phyloP scores from a whole-genome alignment of 2,113 vertebrate species.

The Ptilonorhynchus violaceus region DNA sequence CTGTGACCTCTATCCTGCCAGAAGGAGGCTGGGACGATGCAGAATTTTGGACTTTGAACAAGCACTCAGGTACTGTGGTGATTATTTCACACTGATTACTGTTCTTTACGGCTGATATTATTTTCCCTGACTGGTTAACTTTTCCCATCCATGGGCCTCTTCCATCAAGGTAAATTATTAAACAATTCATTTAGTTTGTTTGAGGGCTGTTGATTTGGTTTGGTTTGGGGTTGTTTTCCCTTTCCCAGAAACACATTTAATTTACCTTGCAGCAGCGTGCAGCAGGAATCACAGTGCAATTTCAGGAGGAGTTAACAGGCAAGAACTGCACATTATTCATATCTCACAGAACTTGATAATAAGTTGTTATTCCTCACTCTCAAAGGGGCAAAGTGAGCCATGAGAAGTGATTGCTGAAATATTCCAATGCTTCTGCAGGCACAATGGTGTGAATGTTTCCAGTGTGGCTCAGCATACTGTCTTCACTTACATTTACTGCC shows the following conservation, averaged over 20 bases:
- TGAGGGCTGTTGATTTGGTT: not conserved
- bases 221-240: not conserved
- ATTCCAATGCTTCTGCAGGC: not conserved
- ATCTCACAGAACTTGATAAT: constrained; percentile 14
- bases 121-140: not conserved
- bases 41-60: not conserved
- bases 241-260: not conserved
- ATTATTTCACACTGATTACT: not conserved
- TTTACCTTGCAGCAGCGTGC: not conserved
- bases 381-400: not conserved
- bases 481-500: not conserved
- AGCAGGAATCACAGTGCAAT: constrained; percentile 27
- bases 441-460: constrained; percentile 7
- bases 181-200: not conserved
- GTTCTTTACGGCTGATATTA: not conserved
- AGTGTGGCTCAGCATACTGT: not conserved
- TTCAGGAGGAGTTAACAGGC: constrained; percentile 21
- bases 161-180: constrained; percentile 10
- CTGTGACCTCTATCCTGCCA: not conserved
- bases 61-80: not conserved
- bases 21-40: not conserved
- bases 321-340: not conserved
- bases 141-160: not conserved
- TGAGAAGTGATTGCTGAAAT: not conserved
- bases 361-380: constrained; percentile 27